Base-by-base conservation (phyloP, 1,140 invertebrate genomes). In the Reticulitermes speratus region DNA sequence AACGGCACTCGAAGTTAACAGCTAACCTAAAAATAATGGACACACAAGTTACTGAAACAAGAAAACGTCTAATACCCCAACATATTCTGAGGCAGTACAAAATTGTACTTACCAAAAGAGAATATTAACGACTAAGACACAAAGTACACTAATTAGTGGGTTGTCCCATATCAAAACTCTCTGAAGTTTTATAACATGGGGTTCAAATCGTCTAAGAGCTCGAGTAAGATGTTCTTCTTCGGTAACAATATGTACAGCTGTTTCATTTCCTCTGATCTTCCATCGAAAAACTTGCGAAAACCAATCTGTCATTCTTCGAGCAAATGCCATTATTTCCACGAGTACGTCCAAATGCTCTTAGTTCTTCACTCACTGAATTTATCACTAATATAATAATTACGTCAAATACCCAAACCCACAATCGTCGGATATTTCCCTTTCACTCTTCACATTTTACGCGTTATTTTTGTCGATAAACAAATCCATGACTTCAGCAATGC, bases 161-260 rank as follows among this genome's bases (percentile, higher is more conserved):
- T 83, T 86, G 52, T 86, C 85, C 85, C 85, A 86, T 45, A 86
- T 82, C 44, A 86, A 86, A 48, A 86, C 21, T n/a, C 52, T 86
- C 25, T 86, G 85, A 2, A 82, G 32, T n/a, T 82, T 82, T 45
- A 86, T 82, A 45, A 86, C 85, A 83, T 86, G 83, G 1, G 75
- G 69, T 44, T 86, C 85, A 82, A 86, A 86, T n/a, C 65, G 75
- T 32, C 85, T 75, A 25, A 86, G 48, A 48, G 85, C 82, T 86
- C 44, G 38, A 48, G 44, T 48, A 48, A 86, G 45, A 59, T 81
- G 32, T 82, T 86, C 75, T 82, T 86, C 44, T 82, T 83, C n/a
- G 23, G 85, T 82, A 7, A 52, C 45, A 32, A 52, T 32, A 44
- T 44, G 32, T 23, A 30, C 65, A 86, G 30, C 25, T 48, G 44